Evolutionary conservation across 2,113 vertebrate genomes (phyloP).

Genomic region (Aix galericulata): DNA sequence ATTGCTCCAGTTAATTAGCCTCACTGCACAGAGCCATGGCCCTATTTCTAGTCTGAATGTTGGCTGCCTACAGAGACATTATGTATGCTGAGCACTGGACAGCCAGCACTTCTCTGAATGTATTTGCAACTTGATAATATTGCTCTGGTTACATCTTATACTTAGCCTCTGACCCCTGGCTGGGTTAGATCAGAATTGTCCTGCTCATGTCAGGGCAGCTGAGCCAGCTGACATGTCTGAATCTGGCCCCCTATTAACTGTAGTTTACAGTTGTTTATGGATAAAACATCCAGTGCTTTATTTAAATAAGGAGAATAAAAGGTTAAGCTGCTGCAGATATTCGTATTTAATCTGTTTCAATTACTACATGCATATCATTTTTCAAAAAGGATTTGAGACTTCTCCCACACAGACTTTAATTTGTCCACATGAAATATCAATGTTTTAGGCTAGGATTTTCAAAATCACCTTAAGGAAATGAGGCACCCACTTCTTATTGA

Average conservation of each 20-base stretch:
- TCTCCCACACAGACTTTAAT: slow-evolving; percentile 26
- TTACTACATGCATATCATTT: slow-evolving; percentile 36
- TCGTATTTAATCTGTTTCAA: slow-evolving; percentile 49
- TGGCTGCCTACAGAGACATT: slow-evolving; percentile 19
- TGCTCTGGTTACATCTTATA: not conserved
- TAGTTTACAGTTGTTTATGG: not conserved
- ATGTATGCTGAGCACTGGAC: not conserved
- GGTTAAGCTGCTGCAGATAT: slow-evolving; percentile 48
- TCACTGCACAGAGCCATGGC: not conserved
- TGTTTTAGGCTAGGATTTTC: slow-evolving; percentile 31
- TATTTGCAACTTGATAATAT: slow-evolving; percentile 13
- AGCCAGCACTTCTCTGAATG: slow-evolving; percentile 9
- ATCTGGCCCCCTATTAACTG: not conserved
- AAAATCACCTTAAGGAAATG: slow-evolving; percentile 35
- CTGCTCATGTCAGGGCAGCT: not conserved
- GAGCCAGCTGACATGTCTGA: not conserved
- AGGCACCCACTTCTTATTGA: slow-evolving; percentile 4
- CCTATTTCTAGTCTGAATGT: not conserved
- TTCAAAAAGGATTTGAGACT: slow-evolving; percentile 44
- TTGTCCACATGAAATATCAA: not conserved
- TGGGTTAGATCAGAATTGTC: not conserved
- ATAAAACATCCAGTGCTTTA: not conserved
- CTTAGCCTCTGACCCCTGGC: slow-evolving; percentile 11
- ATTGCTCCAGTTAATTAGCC: not conserved
- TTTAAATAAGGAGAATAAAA: slow-evolving; percentile 15